A percentile compares a stretch with the other conserved stretches of the same genome.
Evolutionary conservation across 2,888 invertebrate species (phyloP).

Genomic region (Drosophila nigritarsus): DNA sequence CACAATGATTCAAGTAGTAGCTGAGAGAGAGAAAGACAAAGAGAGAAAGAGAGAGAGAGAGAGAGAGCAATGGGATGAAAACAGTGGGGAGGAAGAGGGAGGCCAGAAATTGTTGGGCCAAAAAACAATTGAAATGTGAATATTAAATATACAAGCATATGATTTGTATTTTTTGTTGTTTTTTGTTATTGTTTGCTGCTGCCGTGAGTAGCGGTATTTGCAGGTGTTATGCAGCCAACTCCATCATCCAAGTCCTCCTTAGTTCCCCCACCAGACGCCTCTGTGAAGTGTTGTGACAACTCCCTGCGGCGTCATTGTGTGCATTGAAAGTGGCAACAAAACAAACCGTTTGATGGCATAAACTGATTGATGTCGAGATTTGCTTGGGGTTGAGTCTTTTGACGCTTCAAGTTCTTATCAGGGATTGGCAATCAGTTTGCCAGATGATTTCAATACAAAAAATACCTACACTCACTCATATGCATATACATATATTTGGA

Average conservation of each 20-base stretch:
- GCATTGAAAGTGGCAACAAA: slow-evolving; percentile 51
- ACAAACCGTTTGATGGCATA: slow-evolving; percentile 68
- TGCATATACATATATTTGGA: background rate
- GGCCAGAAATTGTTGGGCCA: slow-evolving; percentile 37
- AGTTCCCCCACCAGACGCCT: background rate
- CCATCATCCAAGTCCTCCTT: background rate
- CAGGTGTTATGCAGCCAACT: slow-evolving; percentile 42
- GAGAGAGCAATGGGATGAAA: background rate
- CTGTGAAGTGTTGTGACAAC: slow-evolving; percentile 28
- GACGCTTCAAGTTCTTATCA: slow-evolving; percentile 17
- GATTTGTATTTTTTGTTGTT: slow-evolving; percentile 44
- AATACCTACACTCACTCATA: background rate
- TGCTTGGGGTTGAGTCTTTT: slow-evolving; percentile 24
- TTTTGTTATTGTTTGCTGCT: slow-evolving; percentile 6
- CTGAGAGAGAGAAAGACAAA: background rate
- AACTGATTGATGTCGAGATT: slow-evolving; percentile 55
- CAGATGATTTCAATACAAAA: slow-evolving; percentile 13
- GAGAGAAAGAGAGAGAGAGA: background rate
- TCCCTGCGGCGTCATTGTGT: slow-evolving; percentile 74
- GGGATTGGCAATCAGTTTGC: slow-evolving; percentile 45
- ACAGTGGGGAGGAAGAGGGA: slow-evolving; percentile 23
- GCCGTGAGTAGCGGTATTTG: slow-evolving; percentile 8
- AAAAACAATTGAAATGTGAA: slow-evolving; percentile 77
- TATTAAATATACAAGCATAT: slow-evolving; percentile 73
- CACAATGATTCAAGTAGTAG: slow-evolving; percentile 1